Conservation (phyloP, 2,888 invertebrate species). For the Hoplodrina blanda region DNA sequence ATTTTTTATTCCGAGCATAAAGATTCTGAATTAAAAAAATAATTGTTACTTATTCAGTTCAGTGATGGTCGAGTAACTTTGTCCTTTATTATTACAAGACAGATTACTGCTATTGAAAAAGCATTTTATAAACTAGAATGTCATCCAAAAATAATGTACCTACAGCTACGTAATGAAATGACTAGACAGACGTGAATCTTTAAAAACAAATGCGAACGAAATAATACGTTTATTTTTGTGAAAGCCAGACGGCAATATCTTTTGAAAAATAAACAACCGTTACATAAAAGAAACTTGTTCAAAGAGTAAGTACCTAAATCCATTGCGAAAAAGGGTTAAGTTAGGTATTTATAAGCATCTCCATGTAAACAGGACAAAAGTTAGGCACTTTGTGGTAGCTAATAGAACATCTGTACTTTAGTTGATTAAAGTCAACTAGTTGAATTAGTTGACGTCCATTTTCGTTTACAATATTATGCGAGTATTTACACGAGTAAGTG, state of each 20-base stretch:
- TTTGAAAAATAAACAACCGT: constrained; percentile 41
- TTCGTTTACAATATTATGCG: constrained; percentile 43
- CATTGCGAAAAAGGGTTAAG: constrained; percentile 27
- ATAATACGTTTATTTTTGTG: constrained; percentile 28
- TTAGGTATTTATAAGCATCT: constrained; percentile 4
- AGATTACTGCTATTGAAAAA: constrained; percentile 2
- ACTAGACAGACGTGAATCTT: background rate
- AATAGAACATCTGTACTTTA: constrained; percentile 12
- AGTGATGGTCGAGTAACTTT: constrained; percentile 15
- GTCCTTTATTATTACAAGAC: constrained; percentile 7
- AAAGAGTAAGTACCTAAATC: constrained; percentile 46
- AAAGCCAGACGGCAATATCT: constrained; percentile 31
- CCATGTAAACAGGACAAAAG: constrained; percentile 29
- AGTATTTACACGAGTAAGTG: constrained; percentile 53
- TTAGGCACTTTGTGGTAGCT: background rate
- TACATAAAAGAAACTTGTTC: constrained; percentile 47
- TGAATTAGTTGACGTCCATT: constrained; percentile 37
- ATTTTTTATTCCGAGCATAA: constrained; percentile 50
- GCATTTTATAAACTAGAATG: background rate
- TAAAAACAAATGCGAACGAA: constrained; percentile 8
- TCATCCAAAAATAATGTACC: constrained; percentile 1
- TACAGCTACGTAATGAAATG: constrained; percentile 6
- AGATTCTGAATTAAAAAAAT: constrained; percentile 43
- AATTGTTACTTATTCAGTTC: constrained; percentile 19
- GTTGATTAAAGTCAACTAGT: constrained; percentile 27